Evolutionary conservation across 1,140 invertebrate species (phyloP).

Genomic region (Pogonomyrmex californicus): DNA sequence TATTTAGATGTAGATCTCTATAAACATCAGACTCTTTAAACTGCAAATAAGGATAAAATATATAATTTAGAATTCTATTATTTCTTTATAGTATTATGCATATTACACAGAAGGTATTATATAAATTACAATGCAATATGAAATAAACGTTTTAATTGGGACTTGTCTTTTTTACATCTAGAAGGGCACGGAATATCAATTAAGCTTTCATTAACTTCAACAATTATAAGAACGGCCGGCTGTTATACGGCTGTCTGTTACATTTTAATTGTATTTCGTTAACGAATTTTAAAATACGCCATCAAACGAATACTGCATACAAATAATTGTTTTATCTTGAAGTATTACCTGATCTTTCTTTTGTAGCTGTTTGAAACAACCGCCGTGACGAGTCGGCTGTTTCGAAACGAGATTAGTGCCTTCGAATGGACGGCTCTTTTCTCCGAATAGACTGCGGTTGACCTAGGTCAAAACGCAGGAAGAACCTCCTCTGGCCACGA

Average conservation of each 20-base stretch:
- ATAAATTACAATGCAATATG: not conserved
- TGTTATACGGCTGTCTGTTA: not conserved
- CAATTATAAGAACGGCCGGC: not conserved
- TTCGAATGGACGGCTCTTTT: not conserved
- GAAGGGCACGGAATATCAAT: not conserved
- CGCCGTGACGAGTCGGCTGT: not conserved
- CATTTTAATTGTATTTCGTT: not conserved
- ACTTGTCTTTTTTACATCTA: not conserved
- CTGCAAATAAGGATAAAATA: too few species aligned
- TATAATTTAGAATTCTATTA: not conserved
- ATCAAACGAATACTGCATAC: not conserved
- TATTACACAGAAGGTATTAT: not conserved
- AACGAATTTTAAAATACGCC: not conserved
- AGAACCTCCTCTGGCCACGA: not conserved
- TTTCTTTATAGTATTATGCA: not conserved
- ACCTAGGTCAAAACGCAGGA: constrained; percentile 55
- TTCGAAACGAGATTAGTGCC: constrained; percentile 18
- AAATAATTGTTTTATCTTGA: not conserved
- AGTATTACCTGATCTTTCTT: not conserved
- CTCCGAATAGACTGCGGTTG: constrained; percentile 32
- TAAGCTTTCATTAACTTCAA: not conserved
- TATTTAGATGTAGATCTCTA: not conserved
- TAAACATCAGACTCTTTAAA: not conserved
- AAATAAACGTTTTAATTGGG: not conserved
- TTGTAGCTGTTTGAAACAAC: constrained; percentile 4